These are phyloP conservation scores for Chymomyza procnemis DNA, from an alignment of 2,888 invertebrate species.

Conservation along the genomic window DNA sequence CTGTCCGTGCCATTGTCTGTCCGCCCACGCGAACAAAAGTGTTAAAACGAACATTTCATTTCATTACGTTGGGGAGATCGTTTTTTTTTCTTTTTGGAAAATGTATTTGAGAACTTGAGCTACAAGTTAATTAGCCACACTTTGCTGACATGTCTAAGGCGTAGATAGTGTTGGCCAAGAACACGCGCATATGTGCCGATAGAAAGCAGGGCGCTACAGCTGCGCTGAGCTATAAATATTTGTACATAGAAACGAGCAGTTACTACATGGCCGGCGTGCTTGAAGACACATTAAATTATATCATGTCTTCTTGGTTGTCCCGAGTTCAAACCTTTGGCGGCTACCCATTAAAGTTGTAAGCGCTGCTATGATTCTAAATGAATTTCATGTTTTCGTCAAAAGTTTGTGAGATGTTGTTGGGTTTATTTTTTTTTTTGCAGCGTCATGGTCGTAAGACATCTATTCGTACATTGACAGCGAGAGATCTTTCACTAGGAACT, in stretches of 20 bases:
- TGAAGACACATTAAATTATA: slow-evolving; percentile 27
- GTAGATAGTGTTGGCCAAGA: slow-evolving; percentile 10
- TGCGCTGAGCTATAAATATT: neutral
- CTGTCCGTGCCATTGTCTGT: neutral
- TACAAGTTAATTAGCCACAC: slow-evolving; percentile 70
- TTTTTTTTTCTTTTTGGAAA: slow-evolving; percentile 28
- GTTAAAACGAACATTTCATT: slow-evolving; percentile 62
- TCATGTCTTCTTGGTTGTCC: slow-evolving; percentile 33
- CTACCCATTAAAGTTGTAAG: slow-evolving; percentile 55
- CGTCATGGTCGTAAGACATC: neutral
- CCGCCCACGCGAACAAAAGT: slow-evolving; percentile 54
- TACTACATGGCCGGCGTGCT: slow-evolving; percentile 20
- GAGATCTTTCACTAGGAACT: neutral
- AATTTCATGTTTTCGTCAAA: slow-evolving; percentile 56
- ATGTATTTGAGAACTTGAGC: slow-evolving; percentile 56
- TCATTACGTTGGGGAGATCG: too few relatives aligned
- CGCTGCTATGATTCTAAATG: slow-evolving; percentile 43
- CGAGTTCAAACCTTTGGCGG: slow-evolving; percentile 55
- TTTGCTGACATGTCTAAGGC: neutral
- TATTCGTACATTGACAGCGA: neutral
- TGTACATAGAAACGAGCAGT: slow-evolving; percentile 25
- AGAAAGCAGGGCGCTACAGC: slow-evolving; percentile 4
- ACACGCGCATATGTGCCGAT: slow-evolving; percentile 1
- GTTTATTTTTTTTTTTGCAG: slow-evolving; percentile 11
- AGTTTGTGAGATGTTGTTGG: slow-evolving; percentile 9